A percentile compares a stretch with the other conserved stretches of the same genome.
Conservation (phyloP, 2,888 invertebrate species). For the Emmelina monodactyla region DNA sequence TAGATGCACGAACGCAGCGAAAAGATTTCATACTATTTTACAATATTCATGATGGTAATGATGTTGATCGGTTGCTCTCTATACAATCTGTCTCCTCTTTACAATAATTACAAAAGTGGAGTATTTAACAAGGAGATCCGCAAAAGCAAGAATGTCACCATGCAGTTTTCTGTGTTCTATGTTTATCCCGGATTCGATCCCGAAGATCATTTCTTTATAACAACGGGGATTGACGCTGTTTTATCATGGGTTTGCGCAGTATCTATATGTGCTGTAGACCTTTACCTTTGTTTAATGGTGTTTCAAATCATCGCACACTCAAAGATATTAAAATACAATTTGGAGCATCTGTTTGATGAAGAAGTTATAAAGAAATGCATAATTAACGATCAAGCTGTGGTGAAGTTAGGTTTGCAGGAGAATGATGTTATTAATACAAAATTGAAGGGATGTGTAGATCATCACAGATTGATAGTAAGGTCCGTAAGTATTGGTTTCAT, state of each 20-base stretch:
- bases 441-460: slow-evolving; percentile 4
- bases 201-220: neutral
- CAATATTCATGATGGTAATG: neutral
- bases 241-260: neutral
- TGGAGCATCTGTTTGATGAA: neutral
- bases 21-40: slow-evolving; percentile 2
- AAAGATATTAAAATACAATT: slow-evolving; percentile 4
- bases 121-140: neutral
- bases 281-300: slow-evolving; percentile 7
- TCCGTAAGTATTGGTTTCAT: no score
- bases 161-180: neutral
- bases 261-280: slow-evolving; percentile 4
- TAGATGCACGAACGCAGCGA: slow-evolving; percentile 2
- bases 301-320: slow-evolving; percentile 12
- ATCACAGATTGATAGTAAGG: slow-evolving; percentile 9
- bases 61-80: neutral
- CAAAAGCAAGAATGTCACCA: neutral
- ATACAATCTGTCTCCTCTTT: slow-evolving; percentile 3
- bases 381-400: no score
- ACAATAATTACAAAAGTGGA: slow-evolving; percentile 2
- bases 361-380: no score
- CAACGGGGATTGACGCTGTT: neutral
- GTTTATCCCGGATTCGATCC: slow-evolving; percentile 1
- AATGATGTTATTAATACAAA: slow-evolving; percentile 2
- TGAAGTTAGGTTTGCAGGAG: slow-evolving; percentile 3